Evolutionary conservation across 2,113 vertebrate genomes (phyloP), one percentile per base, ranked within the genome.

Genomic region (Limnothrissa miodon): DNA sequence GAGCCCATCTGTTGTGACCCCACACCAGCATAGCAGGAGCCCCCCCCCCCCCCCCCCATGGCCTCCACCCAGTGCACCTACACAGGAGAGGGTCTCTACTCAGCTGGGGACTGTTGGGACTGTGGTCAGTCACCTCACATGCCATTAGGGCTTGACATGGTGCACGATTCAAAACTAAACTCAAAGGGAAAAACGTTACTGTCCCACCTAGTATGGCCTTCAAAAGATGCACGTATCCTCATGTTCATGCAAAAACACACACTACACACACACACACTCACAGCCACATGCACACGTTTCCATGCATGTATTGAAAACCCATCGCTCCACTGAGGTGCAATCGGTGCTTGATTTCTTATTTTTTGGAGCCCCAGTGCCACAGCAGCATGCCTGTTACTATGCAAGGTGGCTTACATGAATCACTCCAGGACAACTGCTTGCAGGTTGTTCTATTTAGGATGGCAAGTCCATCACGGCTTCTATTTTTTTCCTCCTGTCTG

Each of bases 1-100:
- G 74, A 78, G 85, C 79, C 91, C 89, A 88, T 91, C 91, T 92
- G 91, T 87, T 79, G 44, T 83, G 82, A 87, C 80, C 79, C 59
- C 1, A 21, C 44, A 62, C 44, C 83, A 80, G 83, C 53, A 51
- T 45, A 13, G 85, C 78, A n/a, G 85, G 78, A 83, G 82, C 44
- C 29, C 70, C 39, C 44, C 23, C 4, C 19, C 39, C 39, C 42
- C n/a, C n/a, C n/a, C n/a, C n/a, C n/a, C n/a, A n/a, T 21, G 78
- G 74, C 59, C 59, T 62, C n/a, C 5, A 62, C 4, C n/a, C 10
- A 1, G 1, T 21, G 48, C 48, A 21, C 17, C 51, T 56, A 56
- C 51, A 23, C 19, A 53, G 48, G 19, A 19, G 51, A 53, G 48
- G 19, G 48, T 53, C 17, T 4, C 0, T 53, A 15, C 48, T 21